A percentile compares a stretch with the other conserved stretches of the same genome.
These are phyloP conservation scores for Zoanthus sociatus DNA, from an alignment of 92 coral and sea anemone genomes.

Conservation along the genomic window DNA sequence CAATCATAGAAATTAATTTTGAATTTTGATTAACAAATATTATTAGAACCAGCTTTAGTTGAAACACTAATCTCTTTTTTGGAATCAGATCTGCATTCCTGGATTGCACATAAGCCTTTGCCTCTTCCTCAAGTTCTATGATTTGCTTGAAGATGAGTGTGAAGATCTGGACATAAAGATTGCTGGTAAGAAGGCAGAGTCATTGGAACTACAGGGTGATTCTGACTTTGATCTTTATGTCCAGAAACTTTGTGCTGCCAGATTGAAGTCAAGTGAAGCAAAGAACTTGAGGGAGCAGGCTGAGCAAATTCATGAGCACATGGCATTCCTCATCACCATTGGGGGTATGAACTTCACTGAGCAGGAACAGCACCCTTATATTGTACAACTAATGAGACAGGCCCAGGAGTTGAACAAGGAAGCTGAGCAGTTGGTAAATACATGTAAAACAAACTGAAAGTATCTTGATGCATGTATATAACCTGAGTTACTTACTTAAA, in stretches of 20 bases:
- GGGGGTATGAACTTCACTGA: slow-evolving; percentile 23
- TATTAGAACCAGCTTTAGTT: slow-evolving; percentile 30
- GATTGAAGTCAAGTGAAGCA: slow-evolving; percentile 28
- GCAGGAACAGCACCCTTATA: slow-evolving; percentile 30
- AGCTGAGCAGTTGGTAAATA: slow-evolving; percentile 34
- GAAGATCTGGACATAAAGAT: slow-evolving; percentile 36
- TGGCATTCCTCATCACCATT: slow-evolving; percentile 34
- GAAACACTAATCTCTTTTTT: slow-evolving; percentile 27
- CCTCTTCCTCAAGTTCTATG: slow-evolving; percentile 35
- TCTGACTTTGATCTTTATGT: slow-evolving; percentile 34
- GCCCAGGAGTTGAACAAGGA: slow-evolving; percentile 32
- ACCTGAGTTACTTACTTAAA: slow-evolving; percentile 26
- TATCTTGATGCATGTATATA: slow-evolving; percentile 28
- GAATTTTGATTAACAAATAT: slow-evolving; percentile 29
- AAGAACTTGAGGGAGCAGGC: slow-evolving; percentile 37
- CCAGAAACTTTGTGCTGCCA: slow-evolving; percentile 33
- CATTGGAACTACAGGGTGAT: slow-evolving; percentile 33
- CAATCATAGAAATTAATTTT: too few relatives aligned
- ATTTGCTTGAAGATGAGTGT: slow-evolving; percentile 29
- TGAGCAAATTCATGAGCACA: slow-evolving; percentile 33
- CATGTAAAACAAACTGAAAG: slow-evolving; percentile 29
- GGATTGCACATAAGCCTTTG: slow-evolving; percentile 24
- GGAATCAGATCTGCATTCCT: slow-evolving; percentile 30
- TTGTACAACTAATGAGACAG: slow-evolving; percentile 39
- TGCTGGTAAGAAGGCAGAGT: slow-evolving; percentile 38